Evolutionary conservation across 2,888 invertebrate genomes (phyloP).

Genomic region (Cephalotes varians): DNA sequence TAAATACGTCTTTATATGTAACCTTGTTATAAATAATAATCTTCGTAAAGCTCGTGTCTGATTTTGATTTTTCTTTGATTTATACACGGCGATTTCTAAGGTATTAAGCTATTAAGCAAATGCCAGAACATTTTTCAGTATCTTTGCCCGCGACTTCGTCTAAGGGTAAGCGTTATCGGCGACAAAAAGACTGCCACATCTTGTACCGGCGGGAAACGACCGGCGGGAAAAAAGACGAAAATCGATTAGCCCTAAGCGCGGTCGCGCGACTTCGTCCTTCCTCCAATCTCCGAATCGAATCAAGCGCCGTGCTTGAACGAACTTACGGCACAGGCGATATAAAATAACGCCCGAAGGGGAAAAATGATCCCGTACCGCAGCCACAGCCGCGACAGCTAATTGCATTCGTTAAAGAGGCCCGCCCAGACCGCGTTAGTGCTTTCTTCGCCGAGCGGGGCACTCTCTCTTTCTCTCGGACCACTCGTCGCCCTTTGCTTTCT

Average conservation of each 20-base stretch:
- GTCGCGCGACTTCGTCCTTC: conserved; percentile 23
- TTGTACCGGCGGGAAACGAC: background rate
- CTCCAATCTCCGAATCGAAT: conserved; percentile 55
- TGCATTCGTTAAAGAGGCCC: conserved; percentile 51
- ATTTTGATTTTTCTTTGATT: no score
- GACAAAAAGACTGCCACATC: background rate
- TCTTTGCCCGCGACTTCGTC: background rate
- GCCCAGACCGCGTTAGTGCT: conserved; percentile 38
- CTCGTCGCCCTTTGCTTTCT: conserved; percentile 12
- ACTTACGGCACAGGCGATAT: conserved; percentile 46
- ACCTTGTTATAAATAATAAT: background rate
- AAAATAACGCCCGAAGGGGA: conserved; percentile 50
- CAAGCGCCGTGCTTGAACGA: conserved; percentile 48
- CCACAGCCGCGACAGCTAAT: conserved; percentile 47
- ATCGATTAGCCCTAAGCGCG: conserved; percentile 47
- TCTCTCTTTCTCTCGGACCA: background rate
- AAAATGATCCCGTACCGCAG: conserved; percentile 36
- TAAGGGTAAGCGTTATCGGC: background rate
- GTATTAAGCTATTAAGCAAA: background rate
- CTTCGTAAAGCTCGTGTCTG: background rate
- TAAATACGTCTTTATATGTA: background rate
- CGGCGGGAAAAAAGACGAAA: background rate
- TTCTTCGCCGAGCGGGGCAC: conserved; percentile 11
- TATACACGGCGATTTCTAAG: background rate
- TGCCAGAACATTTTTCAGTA: conserved; percentile 8